Evolutionary conservation across 2,113 vertebrate genomes (phyloP), one percentile per base, ranked within the genome.

Genomic region (Manacus vitellinus): DNA sequence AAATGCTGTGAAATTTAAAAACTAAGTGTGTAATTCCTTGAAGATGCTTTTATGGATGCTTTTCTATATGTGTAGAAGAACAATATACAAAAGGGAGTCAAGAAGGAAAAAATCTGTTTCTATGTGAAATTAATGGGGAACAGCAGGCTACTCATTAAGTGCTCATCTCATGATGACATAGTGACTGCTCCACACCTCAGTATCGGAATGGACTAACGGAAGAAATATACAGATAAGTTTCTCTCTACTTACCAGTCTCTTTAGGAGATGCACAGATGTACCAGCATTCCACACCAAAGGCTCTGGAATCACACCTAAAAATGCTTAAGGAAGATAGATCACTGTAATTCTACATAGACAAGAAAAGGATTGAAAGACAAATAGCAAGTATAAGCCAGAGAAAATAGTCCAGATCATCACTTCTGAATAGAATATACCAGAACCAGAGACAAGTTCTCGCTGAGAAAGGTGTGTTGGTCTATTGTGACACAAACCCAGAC

Each of bases 1-100:
- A 56, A 91, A 84, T 4, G 2, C 47, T 3, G 1, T 43, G 13
- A 75, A 51, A 8, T 65, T 82, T 82, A 85, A 59, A 49, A 54
- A 72, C n/a, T 30, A 59, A n/a, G 27, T 31, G 10, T 41, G 31
- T 79, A 58, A 79, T 85, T 94, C 49, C 17, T 55, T 75, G 65
- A 87, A 71, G 14, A 75, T 56, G n/a, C 22, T 95, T 85, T 82
- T 23, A 35, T 65, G 73, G 30, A 75, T 56, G n/a, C 22, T 95
- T 85, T 82, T 23, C n/a, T 65, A 76, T 27, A 6, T 80, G 28
- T 58, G 5, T 18, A 71, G 35, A 21, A 79, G 22, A 88, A 61
- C 24, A 71, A 39, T 49, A 47, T 56, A 19, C 8, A 54, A 85
- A 78, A 59, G 15, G 7, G 6, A 61, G 12, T 78, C 6, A 68